phyloP scores from a whole-genome alignment of 1,140 invertebrate species.

The Pogonomyrmex barbatus region DNA sequence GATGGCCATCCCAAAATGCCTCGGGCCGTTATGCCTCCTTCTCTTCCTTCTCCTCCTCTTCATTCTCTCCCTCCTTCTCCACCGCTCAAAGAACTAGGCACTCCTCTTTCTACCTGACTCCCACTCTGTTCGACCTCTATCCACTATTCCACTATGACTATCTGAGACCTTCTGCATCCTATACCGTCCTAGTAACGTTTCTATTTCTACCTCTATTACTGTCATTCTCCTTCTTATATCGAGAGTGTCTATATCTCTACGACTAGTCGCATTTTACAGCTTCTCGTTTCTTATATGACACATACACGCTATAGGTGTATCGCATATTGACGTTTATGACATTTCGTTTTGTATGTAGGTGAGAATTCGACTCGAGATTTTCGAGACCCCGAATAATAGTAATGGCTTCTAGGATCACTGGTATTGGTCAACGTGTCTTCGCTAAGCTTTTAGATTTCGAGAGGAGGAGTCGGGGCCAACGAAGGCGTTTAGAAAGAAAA shows the following conservation, averaged over 20 bases:
- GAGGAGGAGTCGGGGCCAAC: conserved; percentile 14
- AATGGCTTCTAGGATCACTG: conserved; percentile 8
- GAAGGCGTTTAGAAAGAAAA: conserved; percentile 45
- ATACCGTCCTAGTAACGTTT: conserved; percentile 63
- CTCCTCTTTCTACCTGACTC: conserved; percentile 64
- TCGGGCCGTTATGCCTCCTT: conserved; percentile 30
- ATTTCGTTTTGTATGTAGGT: background rate
- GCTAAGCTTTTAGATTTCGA: conserved; percentile 30
- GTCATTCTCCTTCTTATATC: conserved; percentile 71
- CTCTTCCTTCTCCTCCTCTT: conserved; percentile 31
- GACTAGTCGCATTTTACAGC: conserved; percentile 53
- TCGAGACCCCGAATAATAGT: background rate
- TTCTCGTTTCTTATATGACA: background rate
- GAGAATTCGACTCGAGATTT: background rate
- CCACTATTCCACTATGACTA: conserved; percentile 37
- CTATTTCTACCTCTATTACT: conserved; percentile 76
- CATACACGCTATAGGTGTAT: background rate
- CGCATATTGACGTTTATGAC: background rate
- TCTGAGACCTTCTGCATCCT: conserved; percentile 43
- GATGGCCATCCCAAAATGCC: conserved; percentile 67
- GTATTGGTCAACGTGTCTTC: conserved; percentile 26
- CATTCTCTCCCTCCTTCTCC: conserved; percentile 20
- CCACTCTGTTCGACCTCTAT: conserved; percentile 13
- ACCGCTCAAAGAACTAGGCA: conserved; percentile 32
- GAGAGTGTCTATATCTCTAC: conserved; percentile 68